Evolutionary conservation across 2,888 invertebrate genomes (phyloP).

Genomic region (Sphecodes monilicornis): DNA sequence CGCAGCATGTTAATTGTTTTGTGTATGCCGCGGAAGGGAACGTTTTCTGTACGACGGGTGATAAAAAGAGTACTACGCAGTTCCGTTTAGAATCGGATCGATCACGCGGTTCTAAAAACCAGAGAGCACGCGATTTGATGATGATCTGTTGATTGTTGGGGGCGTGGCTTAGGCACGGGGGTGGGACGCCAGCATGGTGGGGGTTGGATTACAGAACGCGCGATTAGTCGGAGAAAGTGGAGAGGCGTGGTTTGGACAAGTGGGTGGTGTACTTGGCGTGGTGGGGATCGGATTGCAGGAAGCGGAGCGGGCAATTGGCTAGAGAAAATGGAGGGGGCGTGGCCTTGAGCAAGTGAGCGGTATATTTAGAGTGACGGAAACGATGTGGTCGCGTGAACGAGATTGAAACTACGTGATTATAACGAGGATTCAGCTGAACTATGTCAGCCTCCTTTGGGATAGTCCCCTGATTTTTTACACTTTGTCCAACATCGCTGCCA

Average conservation of each 20-base stretch:
- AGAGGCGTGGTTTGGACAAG: neutral
- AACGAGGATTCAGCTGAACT: neutral
- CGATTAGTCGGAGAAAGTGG: neutral
- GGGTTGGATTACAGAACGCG: neutral
- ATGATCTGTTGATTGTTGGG: neutral
- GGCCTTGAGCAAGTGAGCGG: neutral
- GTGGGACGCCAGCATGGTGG: neutral
- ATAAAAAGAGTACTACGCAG: conserved; percentile 6
- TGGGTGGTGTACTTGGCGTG: neutral
- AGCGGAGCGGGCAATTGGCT: neutral
- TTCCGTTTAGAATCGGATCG: neutral
- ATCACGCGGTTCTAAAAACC: neutral
- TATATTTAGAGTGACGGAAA: neutral
- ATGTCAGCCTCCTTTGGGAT: neutral
- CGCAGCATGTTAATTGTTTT: conserved; percentile 39
- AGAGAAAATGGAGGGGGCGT: neutral
- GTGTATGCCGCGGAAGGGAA: conserved; percentile 19
- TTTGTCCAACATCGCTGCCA: conserved; percentile 4
- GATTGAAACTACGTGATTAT: neutral
- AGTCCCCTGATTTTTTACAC: neutral
- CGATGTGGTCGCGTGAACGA: neutral
- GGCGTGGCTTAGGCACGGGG: neutral
- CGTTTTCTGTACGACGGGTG: conserved; percentile 12
- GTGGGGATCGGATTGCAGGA: neutral
- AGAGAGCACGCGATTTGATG: neutral